Evolutionary conservation across 1,140 invertebrate genomes (phyloP).

Genomic region (Apis dorsata): DNA sequence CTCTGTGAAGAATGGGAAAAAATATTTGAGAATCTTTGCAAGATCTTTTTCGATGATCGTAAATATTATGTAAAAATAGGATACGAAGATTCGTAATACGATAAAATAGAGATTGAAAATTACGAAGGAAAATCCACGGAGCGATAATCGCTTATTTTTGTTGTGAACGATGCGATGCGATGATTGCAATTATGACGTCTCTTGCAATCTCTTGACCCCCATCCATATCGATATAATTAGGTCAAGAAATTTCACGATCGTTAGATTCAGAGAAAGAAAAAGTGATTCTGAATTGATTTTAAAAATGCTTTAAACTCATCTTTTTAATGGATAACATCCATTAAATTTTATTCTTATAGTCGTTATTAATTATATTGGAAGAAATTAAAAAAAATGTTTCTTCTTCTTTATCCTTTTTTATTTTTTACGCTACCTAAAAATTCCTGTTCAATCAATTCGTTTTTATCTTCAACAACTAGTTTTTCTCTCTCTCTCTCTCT

Average conservation of each 20-base stretch:
- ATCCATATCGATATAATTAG: slow-evolving; percentile 10
- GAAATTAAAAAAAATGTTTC: too few relatives aligned
- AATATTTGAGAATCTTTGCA: not conserved
- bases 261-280: too few relatives aligned
- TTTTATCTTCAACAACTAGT: too few relatives aligned
- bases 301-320: too few relatives aligned
- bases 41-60: not conserved
- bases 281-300: too few relatives aligned
- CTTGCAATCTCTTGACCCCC: slow-evolving; percentile 5
- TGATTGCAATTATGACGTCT: not conserved
- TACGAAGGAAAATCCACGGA: not conserved
- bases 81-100: not conserved
- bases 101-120: not conserved
- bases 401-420: too few relatives aligned
- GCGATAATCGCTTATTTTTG: not conserved
- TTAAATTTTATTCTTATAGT: too few relatives aligned
- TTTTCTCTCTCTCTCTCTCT: not conserved
- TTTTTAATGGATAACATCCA: too few relatives aligned
- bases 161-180: too few relatives aligned
- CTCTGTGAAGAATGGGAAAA: not conserved
- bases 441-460: too few relatives aligned
- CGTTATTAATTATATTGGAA: too few relatives aligned
- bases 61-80: not conserved
- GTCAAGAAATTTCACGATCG: slow-evolving; percentile 40
- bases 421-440: too few relatives aligned